Base-by-base conservation (phyloP, 2,888 invertebrate genomes). In the Cephonodes hylas region DNA sequence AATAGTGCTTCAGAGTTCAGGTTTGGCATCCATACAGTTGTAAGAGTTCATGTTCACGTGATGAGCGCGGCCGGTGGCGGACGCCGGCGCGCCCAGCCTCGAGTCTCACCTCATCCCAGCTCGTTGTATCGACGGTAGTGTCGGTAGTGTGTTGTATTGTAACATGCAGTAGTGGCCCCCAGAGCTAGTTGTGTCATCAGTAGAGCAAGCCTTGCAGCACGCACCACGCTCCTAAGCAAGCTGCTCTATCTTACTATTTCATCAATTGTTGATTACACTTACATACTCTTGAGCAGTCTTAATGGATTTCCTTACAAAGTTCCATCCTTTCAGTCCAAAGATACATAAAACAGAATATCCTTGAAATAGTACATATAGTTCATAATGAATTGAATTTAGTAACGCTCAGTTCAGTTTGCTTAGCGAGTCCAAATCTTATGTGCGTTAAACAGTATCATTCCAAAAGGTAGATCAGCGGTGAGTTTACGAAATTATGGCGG, bases 401-500 rank as follows among this genome's bases (percentile, higher is more conserved):
- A 22, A 20, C 10, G 20, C 7, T 23, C n/a, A 58, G 23, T 71
- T 75, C 80, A 86, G 89, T 85, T 90, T 88, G 91, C 91, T 91
- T 90, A 87, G 89, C 81, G 85, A 77, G 80, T 74, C 80, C 76
- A 74, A 76, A 81, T 80, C 73, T 66, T 72, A 76, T 74, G 80
- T 79, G 89, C 88, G 89, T 85, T 83, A 78, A 77, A 84, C 85
- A 86, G 86, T 77, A 79, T 83, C 89, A 89, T 91, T 88, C 87
- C 90, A 91, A 90, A 83, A 74, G 91, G 89, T 91, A 91, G 90
- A 69, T 84, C 81, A 81, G 83, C 92, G 93, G 93, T 93, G 93
- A 93, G 93, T 90, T 91, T 78, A 85, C 81, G 87, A 88, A 90
- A 86, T 88, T 90, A 83, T 93, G 93, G 92, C 92, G 93, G 91